These are phyloP conservation scores for Corapipo altera DNA, from an alignment of 2,113 vertebrate species.

Conservation along the genomic window DNA sequence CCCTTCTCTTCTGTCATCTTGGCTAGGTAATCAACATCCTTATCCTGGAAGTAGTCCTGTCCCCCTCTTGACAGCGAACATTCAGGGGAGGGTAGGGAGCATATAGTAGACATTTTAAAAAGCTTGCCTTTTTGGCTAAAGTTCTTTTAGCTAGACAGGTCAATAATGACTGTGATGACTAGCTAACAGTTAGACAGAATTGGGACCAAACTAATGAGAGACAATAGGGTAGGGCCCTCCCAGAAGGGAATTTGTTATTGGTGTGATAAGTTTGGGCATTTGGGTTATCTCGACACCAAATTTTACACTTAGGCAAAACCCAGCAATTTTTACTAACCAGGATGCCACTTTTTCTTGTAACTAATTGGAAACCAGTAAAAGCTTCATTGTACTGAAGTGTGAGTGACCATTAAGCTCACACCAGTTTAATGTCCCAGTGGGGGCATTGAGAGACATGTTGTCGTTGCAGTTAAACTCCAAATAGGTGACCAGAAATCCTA, in stretches of 20 bases:
- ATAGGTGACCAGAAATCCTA: neutral
- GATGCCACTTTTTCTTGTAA: neutral
- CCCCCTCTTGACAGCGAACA: neutral
- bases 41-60: neutral
- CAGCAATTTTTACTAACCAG: neutral
- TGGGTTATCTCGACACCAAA: neutral
- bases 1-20: neutral
- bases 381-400: neutral
- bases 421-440: neutral
- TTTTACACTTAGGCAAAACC: neutral
- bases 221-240: neutral
- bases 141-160: neutral
- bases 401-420: neutral
- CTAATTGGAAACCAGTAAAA: neutral
- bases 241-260: neutral
- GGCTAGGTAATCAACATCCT: neutral
- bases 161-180: neutral
- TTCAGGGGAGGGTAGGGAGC: neutral
- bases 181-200: neutral
- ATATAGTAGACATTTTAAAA: neutral
- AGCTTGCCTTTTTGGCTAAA: neutral
- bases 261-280: neutral
- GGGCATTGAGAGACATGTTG: neutral
- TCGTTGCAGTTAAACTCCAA: neutral
- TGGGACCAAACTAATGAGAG: neutral